These are phyloP conservation scores for Drosophila vallismaia DNA, from an alignment of 2,888 invertebrate genomes.

Conservation along the genomic window DNA sequence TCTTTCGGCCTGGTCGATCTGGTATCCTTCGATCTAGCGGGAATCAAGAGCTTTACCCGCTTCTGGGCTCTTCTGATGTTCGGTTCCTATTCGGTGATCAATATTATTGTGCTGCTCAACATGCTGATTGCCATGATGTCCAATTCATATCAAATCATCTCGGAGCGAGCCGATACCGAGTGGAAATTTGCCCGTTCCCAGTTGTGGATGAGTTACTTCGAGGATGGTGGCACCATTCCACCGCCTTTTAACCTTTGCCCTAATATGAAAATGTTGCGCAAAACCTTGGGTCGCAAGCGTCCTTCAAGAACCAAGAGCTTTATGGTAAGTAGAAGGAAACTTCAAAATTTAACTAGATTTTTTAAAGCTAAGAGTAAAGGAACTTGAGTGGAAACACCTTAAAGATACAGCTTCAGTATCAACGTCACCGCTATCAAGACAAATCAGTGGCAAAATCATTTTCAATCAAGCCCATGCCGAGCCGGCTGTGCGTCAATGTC, in stretches of 20 bases:
- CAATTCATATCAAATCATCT: constrained; percentile 98
- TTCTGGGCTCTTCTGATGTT: constrained; percentile 99
- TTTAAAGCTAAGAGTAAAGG: background rate
- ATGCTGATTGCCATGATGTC: constrained; percentile 99
- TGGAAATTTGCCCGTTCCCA: constrained; percentile 99
- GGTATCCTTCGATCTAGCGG: constrained; percentile 96
- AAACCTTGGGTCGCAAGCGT: constrained; percentile 84
- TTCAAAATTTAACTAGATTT: background rate
- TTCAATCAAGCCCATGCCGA: constrained; percentile 70
- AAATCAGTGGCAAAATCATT: constrained; percentile 69
- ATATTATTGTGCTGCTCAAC: constrained; percentile 97
- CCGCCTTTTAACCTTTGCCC: constrained; percentile 98
- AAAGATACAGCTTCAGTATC: background rate
- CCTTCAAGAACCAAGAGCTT: constrained; percentile 86
- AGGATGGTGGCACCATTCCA: constrained; percentile 95
- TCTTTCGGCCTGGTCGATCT: constrained; percentile 98
- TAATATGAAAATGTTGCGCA: constrained; percentile 89
- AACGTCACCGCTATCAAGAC: constrained; percentile 38
- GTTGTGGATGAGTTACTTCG: constrained; percentile 99
- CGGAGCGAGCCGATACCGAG: constrained; percentile 96
- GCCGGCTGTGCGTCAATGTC: constrained; percentile 33
- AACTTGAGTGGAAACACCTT: background rate
- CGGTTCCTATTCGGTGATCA: constrained; percentile 98
- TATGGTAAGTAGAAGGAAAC: constrained; percentile 84
- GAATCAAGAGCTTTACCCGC: constrained; percentile 97